phyloP scores from a whole-genome alignment of 2,113 vertebrate genomes.

The Struthidea cinerea region DNA sequence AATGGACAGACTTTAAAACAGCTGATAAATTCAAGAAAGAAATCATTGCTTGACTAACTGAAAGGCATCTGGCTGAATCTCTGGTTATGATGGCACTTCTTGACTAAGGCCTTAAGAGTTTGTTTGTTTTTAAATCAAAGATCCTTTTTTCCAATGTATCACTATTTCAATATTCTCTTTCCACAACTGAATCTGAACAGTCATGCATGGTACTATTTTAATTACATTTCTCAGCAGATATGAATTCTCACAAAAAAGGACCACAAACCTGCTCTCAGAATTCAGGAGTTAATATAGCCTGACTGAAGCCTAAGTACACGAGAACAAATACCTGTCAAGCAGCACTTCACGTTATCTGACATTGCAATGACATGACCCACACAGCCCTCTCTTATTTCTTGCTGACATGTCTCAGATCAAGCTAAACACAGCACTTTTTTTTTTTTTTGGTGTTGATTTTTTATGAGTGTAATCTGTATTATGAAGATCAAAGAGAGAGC shows the following conservation, averaged over 20 bases:
- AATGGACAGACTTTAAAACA: background rate
- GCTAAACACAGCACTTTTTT: background rate
- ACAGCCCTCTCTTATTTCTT: constrained; percentile 4
- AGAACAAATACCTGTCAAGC: background rate
- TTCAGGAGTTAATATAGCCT: background rate
- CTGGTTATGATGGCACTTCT: background rate
- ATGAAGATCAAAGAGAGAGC: background rate
- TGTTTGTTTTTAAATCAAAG: background rate
- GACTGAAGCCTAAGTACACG: background rate
- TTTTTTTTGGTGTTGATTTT: background rate
- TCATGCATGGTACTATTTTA: background rate
- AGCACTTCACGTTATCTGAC: background rate
- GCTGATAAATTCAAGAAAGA: background rate
- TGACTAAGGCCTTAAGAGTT: background rate
- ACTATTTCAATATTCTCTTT: background rate
- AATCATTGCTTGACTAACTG: background rate
- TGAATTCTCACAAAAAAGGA: background rate
- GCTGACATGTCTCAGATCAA: background rate
- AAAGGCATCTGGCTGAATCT: background rate
- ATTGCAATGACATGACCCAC: background rate
- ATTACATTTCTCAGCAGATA: background rate
- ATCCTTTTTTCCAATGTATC: background rate
- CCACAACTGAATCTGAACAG: background rate
- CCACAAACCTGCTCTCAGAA: background rate
- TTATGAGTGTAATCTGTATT: background rate